Evolutionary conservation across 2,888 invertebrate species (phyloP).

Genomic region (Dione vanillae): DNA sequence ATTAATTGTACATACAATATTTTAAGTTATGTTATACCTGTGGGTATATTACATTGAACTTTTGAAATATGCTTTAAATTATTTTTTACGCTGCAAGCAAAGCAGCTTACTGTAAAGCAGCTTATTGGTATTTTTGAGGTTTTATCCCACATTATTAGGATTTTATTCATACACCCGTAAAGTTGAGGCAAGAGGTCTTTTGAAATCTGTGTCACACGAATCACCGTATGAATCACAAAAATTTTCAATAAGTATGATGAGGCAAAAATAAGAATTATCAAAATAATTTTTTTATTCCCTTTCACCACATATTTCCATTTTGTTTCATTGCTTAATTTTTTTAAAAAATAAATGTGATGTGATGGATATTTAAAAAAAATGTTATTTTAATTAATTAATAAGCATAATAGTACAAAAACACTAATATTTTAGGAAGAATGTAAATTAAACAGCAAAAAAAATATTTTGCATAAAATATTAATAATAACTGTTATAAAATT

Average conservation of each 20-base stretch:
- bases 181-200: not conserved
- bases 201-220: conserved; percentile 55
- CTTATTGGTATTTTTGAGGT: not conserved
- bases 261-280: not conserved
- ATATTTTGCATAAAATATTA: conserved; percentile 16
- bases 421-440: not conserved
- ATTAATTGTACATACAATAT: not conserved
- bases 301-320: not conserved
- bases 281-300: not conserved
- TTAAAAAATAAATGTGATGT: too few relatives aligned
- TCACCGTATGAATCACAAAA: conserved; percentile 53
- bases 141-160: not conserved
- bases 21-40: not conserved
- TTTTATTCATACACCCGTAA: not conserved
- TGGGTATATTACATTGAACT: not conserved
- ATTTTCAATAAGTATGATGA: conserved; percentile 29
- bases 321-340: not conserved
- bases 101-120: not conserved
- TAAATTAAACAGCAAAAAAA: not conserved
- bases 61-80: not conserved
- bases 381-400: not conserved
- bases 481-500: conserved; percentile 7
- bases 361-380: too few relatives aligned
- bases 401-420: not conserved
- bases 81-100: not conserved